Percentiles rank a stretch among this genome's conserved stretches.
Evolutionary conservation across 2,888 invertebrate species (phyloP).

Genomic region (Prosapia bicincta): DNA sequence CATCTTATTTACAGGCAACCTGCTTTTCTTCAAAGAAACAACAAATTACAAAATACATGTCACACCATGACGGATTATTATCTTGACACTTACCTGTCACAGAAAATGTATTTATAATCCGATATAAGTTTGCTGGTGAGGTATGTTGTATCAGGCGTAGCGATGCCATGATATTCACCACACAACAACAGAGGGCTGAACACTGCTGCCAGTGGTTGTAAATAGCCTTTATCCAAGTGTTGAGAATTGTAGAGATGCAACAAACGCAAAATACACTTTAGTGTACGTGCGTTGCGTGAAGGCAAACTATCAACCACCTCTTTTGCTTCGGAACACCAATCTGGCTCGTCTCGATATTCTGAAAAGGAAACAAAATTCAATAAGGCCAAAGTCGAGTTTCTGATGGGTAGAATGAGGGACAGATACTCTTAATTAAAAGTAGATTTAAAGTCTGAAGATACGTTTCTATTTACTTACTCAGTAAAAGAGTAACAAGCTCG

Average conservation of each 20-base stretch:
- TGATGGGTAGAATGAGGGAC: neutral
- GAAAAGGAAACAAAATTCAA: slow-evolving; percentile 6
- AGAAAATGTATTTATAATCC: slow-evolving; percentile 34
- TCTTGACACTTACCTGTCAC: slow-evolving; percentile 34
- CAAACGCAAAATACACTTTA: slow-evolving; percentile 47
- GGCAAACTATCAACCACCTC: slow-evolving; percentile 41
- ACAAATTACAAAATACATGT: too few species aligned
- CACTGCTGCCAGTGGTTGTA: slow-evolving; percentile 38
- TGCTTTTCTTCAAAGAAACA: too few species aligned
- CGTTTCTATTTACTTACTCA: slow-evolving; percentile 34
- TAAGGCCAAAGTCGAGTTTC: neutral
- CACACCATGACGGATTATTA: too few species aligned
- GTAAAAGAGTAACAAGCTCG: slow-evolving; percentile 37
- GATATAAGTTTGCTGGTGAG: slow-evolving; percentile 35
- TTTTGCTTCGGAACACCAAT: slow-evolving; percentile 35
- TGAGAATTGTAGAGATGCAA: slow-evolving; percentile 44
- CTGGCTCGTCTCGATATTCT: slow-evolving; percentile 37
- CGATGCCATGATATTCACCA: slow-evolving; percentile 30
- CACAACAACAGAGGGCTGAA: slow-evolving; percentile 37
- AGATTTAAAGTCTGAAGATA: neutral
- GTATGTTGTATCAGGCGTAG: slow-evolving; percentile 31
- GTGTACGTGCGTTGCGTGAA: slow-evolving; percentile 44
- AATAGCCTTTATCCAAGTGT: slow-evolving; percentile 10
- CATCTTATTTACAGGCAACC: too few species aligned
- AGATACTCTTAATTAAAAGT: neutral